Base-by-base conservation (phyloP, 1,140 invertebrate species). In the Zaprionus camerounensis region DNA sequence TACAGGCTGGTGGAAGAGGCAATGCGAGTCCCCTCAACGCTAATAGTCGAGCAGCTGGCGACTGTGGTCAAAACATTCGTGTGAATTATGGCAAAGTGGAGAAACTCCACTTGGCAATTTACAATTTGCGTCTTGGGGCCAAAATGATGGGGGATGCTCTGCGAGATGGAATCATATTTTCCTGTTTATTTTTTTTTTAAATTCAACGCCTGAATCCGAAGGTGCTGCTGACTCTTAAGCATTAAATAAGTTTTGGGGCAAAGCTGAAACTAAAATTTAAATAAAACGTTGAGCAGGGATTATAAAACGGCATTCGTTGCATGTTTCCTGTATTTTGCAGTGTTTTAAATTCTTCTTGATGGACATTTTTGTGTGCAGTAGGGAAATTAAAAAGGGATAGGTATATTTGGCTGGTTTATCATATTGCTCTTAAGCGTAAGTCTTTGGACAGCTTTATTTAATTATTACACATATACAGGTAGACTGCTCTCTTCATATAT, bases 21-120 rank as follows among this genome's bases (percentile, higher is more conserved):
- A 31, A 57, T 71, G 62, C 57, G 73, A 69, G 44, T 61, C 63
- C 71, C 53, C 41, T 66, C 64, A 57, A 49, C 53, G 34, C 38
- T 86, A 80, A 80, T 80, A 84, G 71, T 69, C 65, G 82, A 79
- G 49, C 66, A 77, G 66, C 67, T 80, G 82, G 76, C 80, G 66
- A 59, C 81, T 71, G 76, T 68, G 71, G 65, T 71, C 53, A 56
- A 41, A 41, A 74, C 55, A 64, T 55, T 41, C 34, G 31, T 68
- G 75, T 81, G 79, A 78, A 61, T 77, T 80, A 84, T 81, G 73
- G 65, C 64, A 13, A 34, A 9, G 31, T 34, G 9, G 31, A 11
- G 31, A 34, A 20, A 41, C 26, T 34, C 41, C 31, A 34, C 26
- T 36, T 49, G 38, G 17, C 38, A n/a, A 2, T 41, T 44, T 38